These are phyloP conservation scores for Lasius platythorax DNA, from an alignment of 2,888 invertebrate species.

Conservation along the genomic window DNA sequence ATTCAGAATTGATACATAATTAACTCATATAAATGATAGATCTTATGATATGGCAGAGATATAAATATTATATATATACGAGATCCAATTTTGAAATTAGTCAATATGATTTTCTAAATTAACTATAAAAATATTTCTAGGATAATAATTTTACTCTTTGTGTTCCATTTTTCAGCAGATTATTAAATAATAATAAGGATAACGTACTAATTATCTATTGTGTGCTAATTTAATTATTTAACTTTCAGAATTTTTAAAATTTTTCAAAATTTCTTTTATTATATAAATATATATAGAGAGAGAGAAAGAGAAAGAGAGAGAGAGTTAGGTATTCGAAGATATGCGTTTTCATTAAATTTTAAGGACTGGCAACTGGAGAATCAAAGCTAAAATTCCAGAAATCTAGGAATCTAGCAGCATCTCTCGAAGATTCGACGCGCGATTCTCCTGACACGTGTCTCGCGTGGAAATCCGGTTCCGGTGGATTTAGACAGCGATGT, in stretches of 20 bases:
- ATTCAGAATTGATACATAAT: constrained; percentile 16
- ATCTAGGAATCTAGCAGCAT: not conserved
- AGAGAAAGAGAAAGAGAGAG: too few relatives aligned
- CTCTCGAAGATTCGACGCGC: not conserved
- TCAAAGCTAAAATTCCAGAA: not conserved
- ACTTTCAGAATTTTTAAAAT: not conserved
- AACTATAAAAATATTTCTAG: not conserved
- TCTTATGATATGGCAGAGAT: not conserved
- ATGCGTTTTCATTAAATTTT: not conserved
- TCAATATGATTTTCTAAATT: constrained; percentile 11
- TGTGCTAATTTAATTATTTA: not conserved
- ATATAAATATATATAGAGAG: too few relatives aligned
- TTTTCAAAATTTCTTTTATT: not conserved
- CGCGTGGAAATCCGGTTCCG: constrained; percentile 48
- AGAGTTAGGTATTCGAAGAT: not conserved
- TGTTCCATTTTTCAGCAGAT: not conserved
- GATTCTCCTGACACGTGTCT: constrained; percentile 22
- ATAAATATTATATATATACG: not conserved
- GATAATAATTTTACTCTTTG: not conserved
- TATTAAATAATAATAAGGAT: constrained; percentile 1
- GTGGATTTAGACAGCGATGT: constrained; percentile 44
- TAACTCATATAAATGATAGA: not conserved
- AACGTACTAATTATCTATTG: not conserved
- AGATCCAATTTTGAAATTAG: constrained; percentile 12
- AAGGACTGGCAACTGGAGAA: not conserved